Evolutionary conservation across 2,888 invertebrate species (phyloP).

Genomic region (Watsonalla cultraria): DNA sequence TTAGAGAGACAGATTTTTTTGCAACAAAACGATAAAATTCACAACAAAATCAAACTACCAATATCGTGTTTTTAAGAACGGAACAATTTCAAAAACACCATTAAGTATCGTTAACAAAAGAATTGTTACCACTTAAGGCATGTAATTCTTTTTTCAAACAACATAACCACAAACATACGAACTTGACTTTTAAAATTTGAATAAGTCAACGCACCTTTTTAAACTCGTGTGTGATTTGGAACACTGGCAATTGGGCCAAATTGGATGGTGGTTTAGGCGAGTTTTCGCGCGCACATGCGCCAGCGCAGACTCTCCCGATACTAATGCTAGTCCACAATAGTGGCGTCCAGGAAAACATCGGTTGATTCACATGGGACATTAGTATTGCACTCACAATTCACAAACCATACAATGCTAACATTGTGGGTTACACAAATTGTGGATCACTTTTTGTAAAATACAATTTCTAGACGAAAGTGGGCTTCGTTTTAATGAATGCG

Average conservation of each 20-base stretch:
- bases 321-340: constrained; percentile 53
- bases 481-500: too few species aligned
- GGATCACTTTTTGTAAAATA: neutral
- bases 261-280: constrained; percentile 14
- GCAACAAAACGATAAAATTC: neutral
- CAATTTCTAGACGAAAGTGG: too few species aligned
- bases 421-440: constrained; percentile 14
- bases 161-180: neutral
- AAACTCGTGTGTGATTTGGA: neutral
- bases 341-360: constrained; percentile 53
- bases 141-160: neutral
- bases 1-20: too few species aligned
- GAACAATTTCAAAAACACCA: neutral
- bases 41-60: neutral
- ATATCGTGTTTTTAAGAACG: neutral
- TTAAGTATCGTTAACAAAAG: neutral
- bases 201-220: constrained; percentile 1
- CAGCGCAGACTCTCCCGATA: constrained; percentile 48
- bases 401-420: neutral
- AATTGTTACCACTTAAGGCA: too few species aligned
- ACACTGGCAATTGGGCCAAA: constrained; percentile 19
- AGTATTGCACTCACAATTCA: constrained; percentile 48
- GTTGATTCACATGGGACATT: constrained; percentile 46
- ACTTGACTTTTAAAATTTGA: constrained; percentile 8
- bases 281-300: constrained; percentile 34